Evolutionary conservation across 2,113 vertebrate species (phyloP).

Genomic region (Callorhinus ursinus): DNA sequence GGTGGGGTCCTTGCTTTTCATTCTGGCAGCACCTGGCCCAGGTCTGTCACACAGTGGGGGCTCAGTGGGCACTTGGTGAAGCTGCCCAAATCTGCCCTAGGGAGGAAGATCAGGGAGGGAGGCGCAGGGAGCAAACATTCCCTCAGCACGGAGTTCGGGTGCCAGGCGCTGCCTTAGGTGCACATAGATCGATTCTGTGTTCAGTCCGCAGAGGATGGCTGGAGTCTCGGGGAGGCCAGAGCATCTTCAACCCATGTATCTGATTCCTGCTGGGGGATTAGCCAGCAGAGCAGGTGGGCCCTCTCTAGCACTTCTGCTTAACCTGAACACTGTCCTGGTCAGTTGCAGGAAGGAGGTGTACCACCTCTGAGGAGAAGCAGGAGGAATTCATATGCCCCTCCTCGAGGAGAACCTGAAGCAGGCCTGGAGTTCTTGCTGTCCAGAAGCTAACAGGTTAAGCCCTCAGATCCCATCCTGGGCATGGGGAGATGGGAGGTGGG

Average conservation of each 20-base stretch:
- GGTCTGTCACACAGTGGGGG: not conserved
- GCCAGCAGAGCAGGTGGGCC: not conserved
- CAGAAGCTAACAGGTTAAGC: not conserved
- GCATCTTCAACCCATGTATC: not conserved
- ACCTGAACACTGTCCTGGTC: not conserved
- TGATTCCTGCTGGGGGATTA: not conserved
- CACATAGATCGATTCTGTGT: not conserved
- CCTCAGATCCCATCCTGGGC: not conserved
- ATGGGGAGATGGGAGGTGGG: not conserved
- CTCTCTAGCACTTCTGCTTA: not conserved
- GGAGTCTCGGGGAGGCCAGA: not conserved
- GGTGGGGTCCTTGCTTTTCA: not conserved
- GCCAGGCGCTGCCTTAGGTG: not conserved
- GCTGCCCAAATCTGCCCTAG: not conserved
- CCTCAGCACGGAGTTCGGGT: not conserved
- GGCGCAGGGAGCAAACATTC: not conserved
- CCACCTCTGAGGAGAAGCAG: not conserved
- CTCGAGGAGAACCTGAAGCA: not conserved
- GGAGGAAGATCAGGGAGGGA: not conserved
- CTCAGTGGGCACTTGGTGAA: not conserved
- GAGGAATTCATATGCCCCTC: not conserved
- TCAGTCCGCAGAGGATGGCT: not conserved
- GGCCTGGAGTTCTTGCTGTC: not conserved
- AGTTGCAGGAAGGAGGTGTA: not conserved
- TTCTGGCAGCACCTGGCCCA: not conserved